Evolutionary conservation across 2,888 invertebrate species (phyloP), one percentile per base, ranked within the genome.

Genomic region (Mythimna lalbum): DNA sequence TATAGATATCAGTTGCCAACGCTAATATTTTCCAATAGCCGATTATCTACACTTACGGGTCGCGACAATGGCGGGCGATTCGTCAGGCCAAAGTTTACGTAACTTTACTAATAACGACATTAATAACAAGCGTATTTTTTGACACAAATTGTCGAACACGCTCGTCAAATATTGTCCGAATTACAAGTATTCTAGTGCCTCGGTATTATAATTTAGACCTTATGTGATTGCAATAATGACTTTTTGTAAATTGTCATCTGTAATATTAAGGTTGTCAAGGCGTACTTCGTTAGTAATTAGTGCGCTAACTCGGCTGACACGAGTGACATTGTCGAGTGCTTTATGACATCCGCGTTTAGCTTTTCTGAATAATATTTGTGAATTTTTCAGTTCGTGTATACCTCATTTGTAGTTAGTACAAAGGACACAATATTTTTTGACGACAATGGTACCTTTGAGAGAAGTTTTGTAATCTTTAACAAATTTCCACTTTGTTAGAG

Each of bases 241-340:
- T 78, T 78, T 69, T 63, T 17, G 31, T 21, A 63, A 70, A 77
- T 77, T 36, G 39, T 62, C 56, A 14, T 64, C 47, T 19, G 74
- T 39, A 81, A 73, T 73, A 65, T 75, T 85, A 90, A 84, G 53
- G 23, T 89, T 88, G 89, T 86, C 82, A 78, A 86, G 71, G 73
- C 80, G 63, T 86, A 86, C 88, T 88, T 85, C 85, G 88, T 85
- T 70, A 86, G 87, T 91, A 92, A 93, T 93, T 92, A 92, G 86
- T 89, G 66, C 84, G 85, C 90, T 92, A 92, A 93, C 90, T 88
- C 83, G 82, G 82, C 80, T 83, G 82, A 89, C 94, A 93, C 91
- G 93, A 90, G 83, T 68, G 64, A 80, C 83, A 88, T 90, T 92
- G 91, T 93, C 73, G 75, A 73, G 43, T 50, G 82, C 88, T 90